Evolutionary conservation across 1,140 invertebrate species (phyloP).

Genomic region (Papilio aristodemus): DNA sequence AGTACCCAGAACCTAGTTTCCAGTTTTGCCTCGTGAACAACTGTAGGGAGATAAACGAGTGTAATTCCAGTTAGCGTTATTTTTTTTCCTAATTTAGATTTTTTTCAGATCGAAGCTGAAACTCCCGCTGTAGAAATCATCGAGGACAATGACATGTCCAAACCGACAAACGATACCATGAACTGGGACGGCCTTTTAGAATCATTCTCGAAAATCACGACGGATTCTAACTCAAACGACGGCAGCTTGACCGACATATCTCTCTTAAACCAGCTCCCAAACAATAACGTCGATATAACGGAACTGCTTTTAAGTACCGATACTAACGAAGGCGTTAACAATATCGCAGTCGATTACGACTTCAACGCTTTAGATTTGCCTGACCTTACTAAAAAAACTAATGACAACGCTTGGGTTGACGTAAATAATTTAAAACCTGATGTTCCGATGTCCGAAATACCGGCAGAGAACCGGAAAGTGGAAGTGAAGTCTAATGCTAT

Average conservation of each 20-base stretch:
- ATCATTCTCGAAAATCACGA: conserved; percentile 72
- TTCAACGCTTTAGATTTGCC: conserved; percentile 56
- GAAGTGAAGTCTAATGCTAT: conserved; percentile 81
- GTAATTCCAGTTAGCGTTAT: too few relatives aligned
- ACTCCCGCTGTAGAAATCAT: conserved; percentile 43
- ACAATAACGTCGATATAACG: conserved; percentile 66
- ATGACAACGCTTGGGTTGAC: conserved; percentile 54
- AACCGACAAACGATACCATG: conserved; percentile 53
- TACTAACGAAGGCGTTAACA: conserved; percentile 47
- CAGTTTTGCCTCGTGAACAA: too few relatives aligned
- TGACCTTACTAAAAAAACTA: conserved; percentile 49
- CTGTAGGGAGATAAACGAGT: too few relatives aligned
- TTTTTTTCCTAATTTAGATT: too few relatives aligned
- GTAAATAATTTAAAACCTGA: conserved; percentile 50
- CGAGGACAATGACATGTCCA: conserved; percentile 40
- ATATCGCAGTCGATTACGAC: conserved; percentile 60
- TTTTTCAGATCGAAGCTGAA: conserved; percentile 58
- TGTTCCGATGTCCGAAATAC: conserved; percentile 22
- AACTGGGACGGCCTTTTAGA: conserved; percentile 72
- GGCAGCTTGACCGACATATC: conserved; percentile 68
- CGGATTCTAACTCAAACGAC: conserved; percentile 72
- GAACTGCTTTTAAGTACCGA: conserved; percentile 68
- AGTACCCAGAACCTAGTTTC: too few relatives aligned
- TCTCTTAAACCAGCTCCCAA: conserved; percentile 52
- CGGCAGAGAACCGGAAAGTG: conserved; percentile 42